Conservation (phyloP, 2,888 invertebrate genomes). For the Eudemis profundana region DNA sequence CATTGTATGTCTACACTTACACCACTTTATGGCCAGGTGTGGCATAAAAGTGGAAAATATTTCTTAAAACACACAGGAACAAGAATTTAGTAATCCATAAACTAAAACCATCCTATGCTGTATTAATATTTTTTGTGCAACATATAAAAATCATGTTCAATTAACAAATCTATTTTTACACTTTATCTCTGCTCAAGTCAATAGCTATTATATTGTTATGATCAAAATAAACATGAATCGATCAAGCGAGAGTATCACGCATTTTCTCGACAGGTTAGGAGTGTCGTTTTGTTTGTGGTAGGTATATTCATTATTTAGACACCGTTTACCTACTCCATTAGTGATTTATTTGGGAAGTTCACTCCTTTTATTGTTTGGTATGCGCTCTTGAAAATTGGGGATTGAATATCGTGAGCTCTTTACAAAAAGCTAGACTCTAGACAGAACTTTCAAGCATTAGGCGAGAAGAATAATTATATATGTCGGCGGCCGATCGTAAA, state of each 20-base stretch:
- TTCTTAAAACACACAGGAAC: too few relatives aligned
- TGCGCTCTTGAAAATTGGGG: slow-evolving; percentile 8
- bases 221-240: slow-evolving; percentile 26
- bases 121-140: background rate
- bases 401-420: background rate
- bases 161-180: slow-evolving; percentile 9
- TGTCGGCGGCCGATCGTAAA: too few relatives aligned
- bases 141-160: background rate
- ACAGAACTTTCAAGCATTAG: too few relatives aligned
- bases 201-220: slow-evolving; percentile 7
- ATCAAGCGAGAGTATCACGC: slow-evolving; percentile 13
- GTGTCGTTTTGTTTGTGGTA: slow-evolving; percentile 2
- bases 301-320: slow-evolving; percentile 3
- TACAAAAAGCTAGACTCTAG: too few relatives aligned
- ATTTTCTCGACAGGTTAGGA: slow-evolving; percentile 16
- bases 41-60: too few relatives aligned
- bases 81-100: too few relatives aligned
- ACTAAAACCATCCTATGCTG: too few relatives aligned
- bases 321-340: slow-evolving; percentile 1
- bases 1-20: too few relatives aligned
- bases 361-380: slow-evolving; percentile 1
- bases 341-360: background rate
- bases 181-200: background rate
- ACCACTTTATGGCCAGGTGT: too few relatives aligned
- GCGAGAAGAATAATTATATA: too few relatives aligned